phyloP scores from a whole-genome alignment of 2,797 vertebrate genomes.

The Bufotes viridis region DNA sequence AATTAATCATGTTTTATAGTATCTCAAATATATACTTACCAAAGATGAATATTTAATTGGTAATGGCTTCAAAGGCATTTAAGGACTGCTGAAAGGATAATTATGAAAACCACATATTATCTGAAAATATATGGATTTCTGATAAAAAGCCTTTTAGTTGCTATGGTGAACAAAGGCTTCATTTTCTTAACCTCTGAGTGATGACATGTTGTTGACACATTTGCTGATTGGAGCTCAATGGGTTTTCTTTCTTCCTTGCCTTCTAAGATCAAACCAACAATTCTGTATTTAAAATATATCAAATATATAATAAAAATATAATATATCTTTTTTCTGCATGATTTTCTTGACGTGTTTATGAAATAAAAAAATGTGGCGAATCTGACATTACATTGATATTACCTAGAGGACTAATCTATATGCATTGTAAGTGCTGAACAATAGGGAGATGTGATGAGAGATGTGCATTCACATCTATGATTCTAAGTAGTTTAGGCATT shows the following conservation, averaged over 20 bases:
- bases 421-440: neutral
- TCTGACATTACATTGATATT: slow-evolving; percentile 21
- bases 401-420: slow-evolving; percentile 15
- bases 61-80: slow-evolving; percentile 63
- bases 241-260: slow-evolving; percentile 57
- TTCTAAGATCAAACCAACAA: slow-evolving; percentile 62
- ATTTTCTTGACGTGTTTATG: slow-evolving; percentile 46
- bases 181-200: slow-evolving; percentile 63
- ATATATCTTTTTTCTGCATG: slow-evolving; percentile 45
- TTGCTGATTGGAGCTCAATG: slow-evolving; percentile 62
- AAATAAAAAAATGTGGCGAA: slow-evolving; percentile 2
- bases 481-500: slow-evolving; percentile 16
- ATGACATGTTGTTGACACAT: slow-evolving; percentile 64
- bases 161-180: slow-evolving; percentile 63
- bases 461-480: slow-evolving; percentile 11
- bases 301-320: slow-evolving; percentile 60
- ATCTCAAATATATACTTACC: slow-evolving; percentile 63
- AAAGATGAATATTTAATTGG: slow-evolving; percentile 63
- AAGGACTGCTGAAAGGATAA: slow-evolving; percentile 64
- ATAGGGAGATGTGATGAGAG: neutral
- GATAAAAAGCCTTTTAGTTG: slow-evolving; percentile 64
- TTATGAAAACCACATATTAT: slow-evolving; percentile 63
- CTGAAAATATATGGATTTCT: slow-evolving; percentile 64
- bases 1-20: slow-evolving; percentile 64
- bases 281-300: slow-evolving; percentile 62